phyloP scores from a whole-genome alignment of 2,113 vertebrate species.

The Poecilia latipinna region DNA sequence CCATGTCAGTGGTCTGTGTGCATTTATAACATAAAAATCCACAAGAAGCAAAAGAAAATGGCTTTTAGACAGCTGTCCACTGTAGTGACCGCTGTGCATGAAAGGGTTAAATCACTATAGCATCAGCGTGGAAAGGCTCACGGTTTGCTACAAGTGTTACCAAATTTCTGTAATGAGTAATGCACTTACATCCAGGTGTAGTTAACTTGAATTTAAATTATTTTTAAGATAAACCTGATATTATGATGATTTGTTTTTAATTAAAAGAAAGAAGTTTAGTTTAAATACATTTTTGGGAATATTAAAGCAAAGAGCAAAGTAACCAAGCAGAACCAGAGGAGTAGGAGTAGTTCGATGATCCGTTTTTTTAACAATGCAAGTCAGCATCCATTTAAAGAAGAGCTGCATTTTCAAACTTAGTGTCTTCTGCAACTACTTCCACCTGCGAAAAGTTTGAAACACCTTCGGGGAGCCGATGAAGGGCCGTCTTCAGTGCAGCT shows the following conservation, averaged over 20 bases:
- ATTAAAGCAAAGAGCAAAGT: neutral
- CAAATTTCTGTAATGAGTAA: neutral
- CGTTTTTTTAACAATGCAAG: neutral
- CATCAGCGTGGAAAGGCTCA: too few species aligned
- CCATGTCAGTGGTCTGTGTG: too few species aligned
- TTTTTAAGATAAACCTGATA: neutral
- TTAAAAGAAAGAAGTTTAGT: neutral
- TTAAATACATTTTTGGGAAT: too few species aligned
- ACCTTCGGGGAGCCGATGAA: conserved; percentile 42
- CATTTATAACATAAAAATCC: too few species aligned
- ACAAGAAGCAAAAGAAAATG: too few species aligned
- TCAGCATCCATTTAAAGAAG: neutral
- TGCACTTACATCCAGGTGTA: neutral
- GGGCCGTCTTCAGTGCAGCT: conserved; percentile 35
- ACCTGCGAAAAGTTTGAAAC: conserved; percentile 26
- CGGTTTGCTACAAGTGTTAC: neutral
- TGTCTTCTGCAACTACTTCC: conserved; percentile 23
- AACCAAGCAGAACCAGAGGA: neutral
- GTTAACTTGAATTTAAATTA: neutral
- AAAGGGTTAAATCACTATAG: neutral
- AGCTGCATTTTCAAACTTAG: conserved; percentile 11
- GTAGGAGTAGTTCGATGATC: conserved; percentile 13
- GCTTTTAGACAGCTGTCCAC: too few species aligned
- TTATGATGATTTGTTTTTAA: neutral
- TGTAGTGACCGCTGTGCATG: too few species aligned